These are phyloP conservation scores for Formica aserva DNA, from an alignment of 2,888 invertebrate species.

Conservation along the genomic window DNA sequence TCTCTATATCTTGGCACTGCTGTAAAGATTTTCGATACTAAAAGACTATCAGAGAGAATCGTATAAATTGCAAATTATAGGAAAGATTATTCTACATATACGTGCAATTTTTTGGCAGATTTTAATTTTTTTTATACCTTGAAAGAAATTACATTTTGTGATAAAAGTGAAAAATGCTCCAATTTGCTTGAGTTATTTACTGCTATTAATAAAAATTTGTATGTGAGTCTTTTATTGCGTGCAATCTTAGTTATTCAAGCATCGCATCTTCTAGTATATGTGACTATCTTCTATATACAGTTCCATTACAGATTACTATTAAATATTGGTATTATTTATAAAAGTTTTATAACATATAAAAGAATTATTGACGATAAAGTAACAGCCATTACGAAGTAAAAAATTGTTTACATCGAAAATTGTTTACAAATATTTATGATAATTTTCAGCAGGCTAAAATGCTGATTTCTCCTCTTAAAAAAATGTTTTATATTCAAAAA, in stretches of 20 bases:
- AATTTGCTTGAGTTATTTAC: not conserved
- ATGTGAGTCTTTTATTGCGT: not conserved
- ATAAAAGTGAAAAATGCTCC: not conserved
- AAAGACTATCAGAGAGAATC: not conserved
- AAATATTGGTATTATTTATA: not conserved
- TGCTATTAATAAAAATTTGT: not conserved
- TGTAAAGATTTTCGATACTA: not conserved
- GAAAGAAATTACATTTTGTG: not conserved
- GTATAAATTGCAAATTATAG: not conserved
- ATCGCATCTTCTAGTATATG: too few species aligned
- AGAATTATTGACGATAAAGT: not conserved
- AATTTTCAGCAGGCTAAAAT: not conserved
- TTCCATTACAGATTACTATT: not conserved
- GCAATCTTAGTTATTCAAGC: too few species aligned
- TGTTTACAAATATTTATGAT: not conserved
- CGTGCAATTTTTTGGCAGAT: not conserved
- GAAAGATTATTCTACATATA: not conserved
- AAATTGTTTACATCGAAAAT: not conserved
- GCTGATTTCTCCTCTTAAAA: not conserved
- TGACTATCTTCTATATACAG: not conserved
- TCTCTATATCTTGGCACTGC: not conserved
- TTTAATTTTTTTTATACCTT: not conserved
- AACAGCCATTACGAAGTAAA: not conserved
- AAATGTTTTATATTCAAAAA: not conserved
- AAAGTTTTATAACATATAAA: not conserved